Evolutionary conservation across 2,888 invertebrate species (phyloP), one percentile per base, ranked within the genome.

Genomic region (Ichneumoninae sp.): DNA sequence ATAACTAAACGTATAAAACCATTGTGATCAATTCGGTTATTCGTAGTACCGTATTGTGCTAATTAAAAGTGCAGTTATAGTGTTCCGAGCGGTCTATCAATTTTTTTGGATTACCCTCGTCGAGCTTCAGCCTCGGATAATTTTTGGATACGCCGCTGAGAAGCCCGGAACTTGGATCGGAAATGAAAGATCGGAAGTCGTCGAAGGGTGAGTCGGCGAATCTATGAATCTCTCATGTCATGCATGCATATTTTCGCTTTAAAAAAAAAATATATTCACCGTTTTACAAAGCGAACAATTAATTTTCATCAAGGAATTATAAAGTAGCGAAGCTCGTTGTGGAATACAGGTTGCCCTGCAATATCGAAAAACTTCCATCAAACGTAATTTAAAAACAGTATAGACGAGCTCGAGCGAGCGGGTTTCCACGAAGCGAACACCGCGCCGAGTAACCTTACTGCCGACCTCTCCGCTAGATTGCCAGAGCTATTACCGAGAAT

Each of bases 401-500:
- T 19, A 8, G 1, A 63, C 2, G 33, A 30, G 30, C 30, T 33
- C n/a, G 16, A n/a, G 13, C n/a, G 30, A 33, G 16, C 30, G 16
- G 30, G 1, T 54, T 54, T 54, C 33, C 54, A n/a, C 1, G 52
- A 70, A 70, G 50, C 69, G 33, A 70, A 16, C n/a, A 30, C n/a
- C 44, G 68, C 47, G 22, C 16, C 22, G 22, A 70, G 52, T 26
- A 57, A 57, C 57, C 26, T 22, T 57, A 8, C 22, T 4, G 22
- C 19, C 57, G 26, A 26, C 22, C 57, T 26, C 4, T 57, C 19
- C 57, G 57, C 26, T 26, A 26, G 26, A 10, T 26, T 26, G 57
- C 44, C 22, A 5, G 33, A 52, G 69, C 50, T 50, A 70, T 52
- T 70, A 70, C 52, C 69, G 7, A 30, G 69, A 47, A 50, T 70